These are phyloP conservation scores for Parambassis ranga DNA, from an alignment of 2,797 vertebrate species.

Conservation along the genomic window DNA sequence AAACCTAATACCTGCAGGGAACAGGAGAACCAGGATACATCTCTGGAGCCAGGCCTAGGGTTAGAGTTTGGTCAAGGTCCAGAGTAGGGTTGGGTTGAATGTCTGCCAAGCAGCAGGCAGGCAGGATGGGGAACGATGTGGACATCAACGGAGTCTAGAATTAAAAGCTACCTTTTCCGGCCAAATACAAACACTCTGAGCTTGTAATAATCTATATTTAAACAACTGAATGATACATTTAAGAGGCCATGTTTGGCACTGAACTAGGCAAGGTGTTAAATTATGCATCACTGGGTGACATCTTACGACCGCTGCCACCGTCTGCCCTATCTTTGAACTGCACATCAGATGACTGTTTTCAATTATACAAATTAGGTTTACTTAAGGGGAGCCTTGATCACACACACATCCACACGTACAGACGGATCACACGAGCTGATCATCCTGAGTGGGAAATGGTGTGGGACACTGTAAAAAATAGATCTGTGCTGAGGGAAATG, in stretches of 20 bases:
- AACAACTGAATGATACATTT: constrained; percentile 33
- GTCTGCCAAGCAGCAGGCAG: too few species aligned
- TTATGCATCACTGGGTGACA: constrained; percentile 34
- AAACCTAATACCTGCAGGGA: too few species aligned
- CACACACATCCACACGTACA: constrained; percentile 21
- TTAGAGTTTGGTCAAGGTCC: too few species aligned
- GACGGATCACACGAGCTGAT: constrained; percentile 45
- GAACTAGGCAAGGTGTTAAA: constrained; percentile 29
- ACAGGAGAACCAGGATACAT: too few species aligned
- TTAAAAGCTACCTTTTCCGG: neutral
- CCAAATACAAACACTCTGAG: constrained; percentile 23
- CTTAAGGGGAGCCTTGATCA: constrained; percentile 47
- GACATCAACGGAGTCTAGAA: neutral
- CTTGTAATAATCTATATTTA: constrained; percentile 36
- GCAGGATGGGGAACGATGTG: too few species aligned
- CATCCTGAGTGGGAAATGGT: constrained; percentile 61
- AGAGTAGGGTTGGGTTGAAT: too few species aligned
- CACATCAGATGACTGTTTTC: constrained; percentile 65
- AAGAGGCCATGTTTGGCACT: neutral
- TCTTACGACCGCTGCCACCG: constrained; percentile 5
- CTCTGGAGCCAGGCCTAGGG: too few species aligned
- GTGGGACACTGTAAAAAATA: constrained; percentile 67
- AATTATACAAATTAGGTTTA: constrained; percentile 68
- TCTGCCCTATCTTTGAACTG: constrained; percentile 45
- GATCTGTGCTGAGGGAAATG: constrained; percentile 68